Conservation (phyloP, 2,888 invertebrate genomes). For the Orthosia gracilis region DNA sequence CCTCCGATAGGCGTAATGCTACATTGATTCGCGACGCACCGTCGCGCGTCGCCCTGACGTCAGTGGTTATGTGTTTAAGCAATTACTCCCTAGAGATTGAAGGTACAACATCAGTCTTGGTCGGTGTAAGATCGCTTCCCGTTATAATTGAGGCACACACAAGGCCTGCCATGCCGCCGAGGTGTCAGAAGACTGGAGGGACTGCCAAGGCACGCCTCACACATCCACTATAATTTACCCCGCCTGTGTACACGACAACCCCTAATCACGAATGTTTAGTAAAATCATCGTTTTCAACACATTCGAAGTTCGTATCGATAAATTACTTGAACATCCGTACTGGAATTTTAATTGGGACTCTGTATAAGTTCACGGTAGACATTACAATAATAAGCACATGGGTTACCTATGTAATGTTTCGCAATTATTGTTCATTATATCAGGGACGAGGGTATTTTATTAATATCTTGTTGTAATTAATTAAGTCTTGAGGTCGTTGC, state of each 20-base stretch:
- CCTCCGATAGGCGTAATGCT: slow-evolving; percentile 74
- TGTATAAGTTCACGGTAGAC: slow-evolving; percentile 1
- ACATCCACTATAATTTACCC: slow-evolving; percentile 84
- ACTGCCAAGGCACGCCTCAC: slow-evolving; percentile 72
- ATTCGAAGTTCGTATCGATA: slow-evolving; percentile 46
- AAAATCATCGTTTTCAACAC: slow-evolving; percentile 74
- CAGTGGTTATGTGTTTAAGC: slow-evolving; percentile 85
- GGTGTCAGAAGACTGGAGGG: slow-evolving; percentile 83
- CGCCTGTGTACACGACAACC: slow-evolving; percentile 76
- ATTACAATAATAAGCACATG: slow-evolving; percentile 18
- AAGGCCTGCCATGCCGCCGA: slow-evolving; percentile 78
- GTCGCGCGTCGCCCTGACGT: slow-evolving; percentile 69
- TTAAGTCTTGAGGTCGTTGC: slow-evolving; percentile 62
- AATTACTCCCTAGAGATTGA: slow-evolving; percentile 81
- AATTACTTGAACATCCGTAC: slow-evolving; percentile 22
- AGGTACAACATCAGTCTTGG: slow-evolving; percentile 68
- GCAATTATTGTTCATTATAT: slow-evolving; percentile 21
- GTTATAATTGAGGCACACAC: slow-evolving; percentile 85
- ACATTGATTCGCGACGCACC: slow-evolving; percentile 81
- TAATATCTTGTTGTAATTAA: slow-evolving; percentile 66
- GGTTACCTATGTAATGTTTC: slow-evolving; percentile 16
- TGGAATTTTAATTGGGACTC: slow-evolving; percentile 17
- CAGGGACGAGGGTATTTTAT: slow-evolving; percentile 42
- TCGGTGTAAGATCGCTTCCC: slow-evolving; percentile 77
- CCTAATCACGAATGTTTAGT: slow-evolving; percentile 78